A percentile compares a stretch with the other conserved stretches of the same genome.
phyloP scores from a whole-genome alignment of 2,113 vertebrate genomes.

The Osmerus eperlanus region DNA sequence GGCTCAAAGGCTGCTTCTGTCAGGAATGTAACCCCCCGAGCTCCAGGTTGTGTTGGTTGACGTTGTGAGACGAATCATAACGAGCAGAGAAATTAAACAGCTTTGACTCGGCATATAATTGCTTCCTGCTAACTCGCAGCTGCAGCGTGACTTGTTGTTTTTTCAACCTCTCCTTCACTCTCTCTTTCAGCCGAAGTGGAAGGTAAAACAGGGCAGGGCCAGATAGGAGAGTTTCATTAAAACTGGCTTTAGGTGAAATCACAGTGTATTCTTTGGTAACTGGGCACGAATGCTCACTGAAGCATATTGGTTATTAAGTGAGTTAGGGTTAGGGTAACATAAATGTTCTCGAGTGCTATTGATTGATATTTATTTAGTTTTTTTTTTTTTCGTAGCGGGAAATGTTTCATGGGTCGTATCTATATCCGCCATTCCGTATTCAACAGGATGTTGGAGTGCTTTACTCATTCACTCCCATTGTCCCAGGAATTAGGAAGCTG shows the following conservation, averaged over 20 bases:
- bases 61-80: conserved; percentile 33
- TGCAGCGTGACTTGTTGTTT: conserved; percentile 13
- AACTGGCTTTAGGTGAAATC: background rate
- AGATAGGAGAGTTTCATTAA: background rate
- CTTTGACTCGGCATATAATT: conserved; percentile 49
- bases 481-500: conserved; percentile 3
- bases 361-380: background rate
- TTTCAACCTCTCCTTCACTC: background rate
- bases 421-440: background rate
- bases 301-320: background rate
- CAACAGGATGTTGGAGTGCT: conserved; percentile 4
- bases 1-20: conserved; percentile 25
- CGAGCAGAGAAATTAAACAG: conserved; percentile 29
- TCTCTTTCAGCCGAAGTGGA: background rate
- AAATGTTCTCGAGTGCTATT: background rate
- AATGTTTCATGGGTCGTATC: background rate
- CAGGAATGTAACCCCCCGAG: conserved; percentile 40
- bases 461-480: conserved; percentile 3
- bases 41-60: conserved; percentile 23
- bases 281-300: background rate
- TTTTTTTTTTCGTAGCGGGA: background rate
- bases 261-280: background rate
- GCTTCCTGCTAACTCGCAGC: conserved; percentile 38
- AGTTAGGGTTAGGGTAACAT: background rate
- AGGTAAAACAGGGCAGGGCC: background rate